These are phyloP conservation scores for Limnephilus auricula DNA, from an alignment of 2,888 invertebrate genomes.

Conservation along the genomic window DNA sequence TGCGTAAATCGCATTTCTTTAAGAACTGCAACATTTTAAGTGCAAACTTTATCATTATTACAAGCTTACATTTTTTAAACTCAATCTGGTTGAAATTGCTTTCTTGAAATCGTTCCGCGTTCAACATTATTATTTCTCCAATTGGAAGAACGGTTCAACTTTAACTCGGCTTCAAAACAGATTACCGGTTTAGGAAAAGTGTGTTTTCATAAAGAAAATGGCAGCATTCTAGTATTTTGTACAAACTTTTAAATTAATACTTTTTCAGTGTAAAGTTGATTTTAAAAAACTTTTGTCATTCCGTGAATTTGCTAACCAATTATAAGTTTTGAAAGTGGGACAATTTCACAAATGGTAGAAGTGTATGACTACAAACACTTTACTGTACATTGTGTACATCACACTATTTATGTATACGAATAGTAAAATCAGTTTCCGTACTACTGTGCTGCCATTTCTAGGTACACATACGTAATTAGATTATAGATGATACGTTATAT, in stretches of 20 bases:
- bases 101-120: constrained; percentile 29
- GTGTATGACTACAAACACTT: background rate
- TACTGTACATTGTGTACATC: background rate
- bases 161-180: constrained; percentile 46
- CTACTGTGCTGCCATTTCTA: no score
- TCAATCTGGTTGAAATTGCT: constrained; percentile 56
- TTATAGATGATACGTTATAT: no score
- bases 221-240: background rate
- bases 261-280: background rate
- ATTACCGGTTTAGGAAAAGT: constrained; percentile 18
- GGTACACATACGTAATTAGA: no score
- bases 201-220: constrained; percentile 12
- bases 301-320: background rate
- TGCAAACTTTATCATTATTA: constrained; percentile 43
- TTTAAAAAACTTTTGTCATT: background rate
- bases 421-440: no score
- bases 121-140: constrained; percentile 15
- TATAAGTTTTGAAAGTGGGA: background rate
- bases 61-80: constrained; percentile 52
- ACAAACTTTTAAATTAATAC: background rate
- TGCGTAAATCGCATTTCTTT: background rate
- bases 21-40: constrained; percentile 10
- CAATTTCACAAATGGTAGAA: background rate
- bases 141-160: constrained; percentile 38
- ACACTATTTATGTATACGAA: no score